These are phyloP conservation scores for Cephus pygmeus DNA, from an alignment of 2,888 invertebrate genomes.

Conservation along the genomic window DNA sequence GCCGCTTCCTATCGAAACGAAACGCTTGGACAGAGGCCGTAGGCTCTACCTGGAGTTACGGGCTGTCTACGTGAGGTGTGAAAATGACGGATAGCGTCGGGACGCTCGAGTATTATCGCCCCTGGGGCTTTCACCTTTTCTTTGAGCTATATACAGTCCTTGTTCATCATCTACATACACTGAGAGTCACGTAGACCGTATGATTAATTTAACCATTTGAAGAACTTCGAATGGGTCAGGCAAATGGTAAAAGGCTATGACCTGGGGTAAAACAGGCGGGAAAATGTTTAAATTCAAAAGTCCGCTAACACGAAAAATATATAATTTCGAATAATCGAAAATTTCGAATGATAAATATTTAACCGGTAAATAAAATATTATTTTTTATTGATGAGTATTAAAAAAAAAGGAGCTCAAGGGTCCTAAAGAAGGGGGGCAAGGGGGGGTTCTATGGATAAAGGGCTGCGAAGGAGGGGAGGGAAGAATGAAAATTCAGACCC, in stretches of 20 bases:
- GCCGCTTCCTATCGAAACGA: neutral
- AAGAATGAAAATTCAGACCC: neutral
- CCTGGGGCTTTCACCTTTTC: neutral
- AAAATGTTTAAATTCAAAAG: neutral
- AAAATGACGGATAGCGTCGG: conserved; percentile 51
- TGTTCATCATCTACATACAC: neutral
- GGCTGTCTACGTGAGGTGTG: conserved; percentile 36
- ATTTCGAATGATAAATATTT: neutral
- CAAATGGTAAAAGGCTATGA: neutral
- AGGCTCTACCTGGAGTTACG: neutral
- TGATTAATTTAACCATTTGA: neutral
- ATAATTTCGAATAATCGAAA: neutral
- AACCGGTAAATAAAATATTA: neutral
- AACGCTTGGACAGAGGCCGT: neutral
- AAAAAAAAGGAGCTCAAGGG: neutral
- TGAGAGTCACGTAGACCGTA: neutral
- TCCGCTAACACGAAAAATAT: too few relatives aligned
- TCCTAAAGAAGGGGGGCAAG: conserved; percentile 4
- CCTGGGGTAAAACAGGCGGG: neutral
- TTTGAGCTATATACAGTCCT: neutral
- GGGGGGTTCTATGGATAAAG: conserved; percentile 15
- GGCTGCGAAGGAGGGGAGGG: conserved; percentile 18
- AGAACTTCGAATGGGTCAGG: neutral
- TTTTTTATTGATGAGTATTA: neutral
- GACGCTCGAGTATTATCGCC: conserved; percentile 28